Base-by-base conservation (phyloP, 2,797 vertebrate genomes). In the Aselliscus stoliczkanus region DNA sequence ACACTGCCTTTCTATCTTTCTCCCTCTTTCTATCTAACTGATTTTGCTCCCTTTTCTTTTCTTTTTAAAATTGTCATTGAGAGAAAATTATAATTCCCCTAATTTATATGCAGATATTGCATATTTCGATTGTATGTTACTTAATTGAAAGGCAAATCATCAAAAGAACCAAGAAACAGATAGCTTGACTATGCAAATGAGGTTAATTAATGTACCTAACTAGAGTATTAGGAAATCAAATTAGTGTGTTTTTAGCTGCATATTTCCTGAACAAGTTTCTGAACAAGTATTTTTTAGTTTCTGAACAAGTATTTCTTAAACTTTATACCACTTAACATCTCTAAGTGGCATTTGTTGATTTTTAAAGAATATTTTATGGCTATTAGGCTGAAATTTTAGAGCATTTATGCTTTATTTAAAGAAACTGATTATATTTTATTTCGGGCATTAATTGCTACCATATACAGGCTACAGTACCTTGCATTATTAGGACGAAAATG, bases 81-180 rank as follows among this genome's bases (percentile, higher is more conserved):
- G 47, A 54, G 23, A 85, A 93, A 87, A 94, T 11, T 67, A 3
- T 23, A 90, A 75, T 80, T 25, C 1, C 2, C 12, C 14, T 82
- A 56, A 86, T 75, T 89, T 92, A 90, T 69, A 56, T 75, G 29
- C 13, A 54, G n/a, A 69, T 13, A 64, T 37, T 69, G 1, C 9
- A 73, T 34, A 83, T 89, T 90, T 94, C 75, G n/a, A n/a, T n/a
- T n/a, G n/a, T 62, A 4, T 50, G 34, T 88, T 83, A 34, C 12
- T 84, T 72, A 31, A 72, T 8, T 89, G 34, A 64, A 82, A 95
- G 52, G 47, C n/a, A 73, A 93, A 96, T 60, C 15, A 89, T 82
- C 73, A 67, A 73, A 95, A 91, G 52, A 79, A 14, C 4, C 21
- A 60, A 87, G 60, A 37, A 62, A 80, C 11, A 62, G 67, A 81